These are phyloP conservation scores for Coelopa frigida DNA, from an alignment of 1,140 invertebrate species.

Conservation along the genomic window DNA sequence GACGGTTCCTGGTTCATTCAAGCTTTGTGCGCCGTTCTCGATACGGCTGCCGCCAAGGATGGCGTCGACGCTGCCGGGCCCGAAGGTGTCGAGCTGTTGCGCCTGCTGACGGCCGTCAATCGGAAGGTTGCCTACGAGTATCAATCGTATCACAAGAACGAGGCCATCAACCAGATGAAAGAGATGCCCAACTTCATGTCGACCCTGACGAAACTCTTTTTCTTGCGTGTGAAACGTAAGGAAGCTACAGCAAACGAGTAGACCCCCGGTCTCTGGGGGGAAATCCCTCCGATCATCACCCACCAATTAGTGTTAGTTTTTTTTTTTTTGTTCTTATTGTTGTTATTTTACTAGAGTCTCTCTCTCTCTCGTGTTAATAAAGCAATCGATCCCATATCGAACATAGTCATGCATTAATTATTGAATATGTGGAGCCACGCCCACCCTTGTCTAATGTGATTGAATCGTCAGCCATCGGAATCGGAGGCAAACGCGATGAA, in stretches of 20 bases:
- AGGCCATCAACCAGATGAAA: constrained; percentile 58
- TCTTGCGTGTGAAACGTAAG: constrained; percentile 33
- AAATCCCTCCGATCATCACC: too few species aligned
- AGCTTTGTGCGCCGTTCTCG: constrained; percentile 54
- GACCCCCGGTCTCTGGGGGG: too few species aligned
- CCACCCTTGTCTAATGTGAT: too few species aligned
- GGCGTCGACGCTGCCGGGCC: constrained; percentile 5
- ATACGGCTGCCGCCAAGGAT: constrained; percentile 39
- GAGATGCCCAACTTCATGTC: constrained; percentile 65
- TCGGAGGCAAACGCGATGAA: too few species aligned
- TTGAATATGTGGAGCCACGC: too few species aligned
- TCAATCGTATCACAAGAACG: constrained; percentile 53
- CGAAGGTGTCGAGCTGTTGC: constrained; percentile 51
- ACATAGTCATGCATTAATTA: too few species aligned
- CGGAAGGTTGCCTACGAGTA: constrained; percentile 56
- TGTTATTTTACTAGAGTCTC: too few species aligned
- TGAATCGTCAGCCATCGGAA: too few species aligned
- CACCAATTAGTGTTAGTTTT: too few species aligned
- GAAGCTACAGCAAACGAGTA: background rate
- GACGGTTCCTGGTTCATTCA: constrained; percentile 74
- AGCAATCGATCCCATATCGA: too few species aligned
- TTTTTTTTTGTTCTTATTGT: too few species aligned
- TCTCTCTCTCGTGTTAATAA: too few species aligned
- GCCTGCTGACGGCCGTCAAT: constrained; percentile 60
- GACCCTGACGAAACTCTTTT: constrained; percentile 57